Evolutionary conservation across 2,888 invertebrate species (phyloP).

Genomic region (Dryobotodes eremita): DNA sequence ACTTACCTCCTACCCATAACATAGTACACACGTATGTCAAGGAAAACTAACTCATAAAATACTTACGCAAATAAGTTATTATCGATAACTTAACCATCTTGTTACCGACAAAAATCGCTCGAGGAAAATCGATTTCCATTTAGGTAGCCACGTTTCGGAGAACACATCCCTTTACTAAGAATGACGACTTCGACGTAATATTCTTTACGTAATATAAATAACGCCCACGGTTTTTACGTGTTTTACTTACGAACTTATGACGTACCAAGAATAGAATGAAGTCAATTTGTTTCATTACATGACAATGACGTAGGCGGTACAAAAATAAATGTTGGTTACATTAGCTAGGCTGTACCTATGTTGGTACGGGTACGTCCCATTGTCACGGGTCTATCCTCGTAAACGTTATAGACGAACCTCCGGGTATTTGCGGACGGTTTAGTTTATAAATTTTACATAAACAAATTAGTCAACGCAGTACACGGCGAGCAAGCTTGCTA

Average conservation of each 20-base stretch:
- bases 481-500: no score
- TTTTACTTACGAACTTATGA: constrained; percentile 39
- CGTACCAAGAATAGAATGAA: constrained; percentile 41
- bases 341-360: background rate
- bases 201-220: constrained; percentile 51
- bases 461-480: no score
- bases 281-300: constrained; percentile 23
- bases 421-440: background rate
- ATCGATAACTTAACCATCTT: constrained; percentile 49
- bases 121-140: constrained; percentile 60
- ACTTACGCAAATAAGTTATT: constrained; percentile 63
- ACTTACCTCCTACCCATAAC: constrained; percentile 31
- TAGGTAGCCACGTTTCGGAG: constrained; percentile 20
- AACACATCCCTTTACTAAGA: constrained; percentile 34
- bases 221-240: constrained; percentile 45
- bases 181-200: constrained; percentile 43
- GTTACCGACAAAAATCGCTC: constrained; percentile 53
- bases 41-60: constrained; percentile 62
- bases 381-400: constrained; percentile 7
- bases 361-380: background rate
- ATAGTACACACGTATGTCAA: constrained; percentile 57
- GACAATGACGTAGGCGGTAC: constrained; percentile 33
- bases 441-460: no score
- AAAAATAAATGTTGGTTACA: constrained; percentile 25
- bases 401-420: background rate